A percentile compares a stretch with the other conserved stretches of the same genome.
Conservation (phyloP, 2,888 invertebrate species). For the Papilio gigon region DNA sequence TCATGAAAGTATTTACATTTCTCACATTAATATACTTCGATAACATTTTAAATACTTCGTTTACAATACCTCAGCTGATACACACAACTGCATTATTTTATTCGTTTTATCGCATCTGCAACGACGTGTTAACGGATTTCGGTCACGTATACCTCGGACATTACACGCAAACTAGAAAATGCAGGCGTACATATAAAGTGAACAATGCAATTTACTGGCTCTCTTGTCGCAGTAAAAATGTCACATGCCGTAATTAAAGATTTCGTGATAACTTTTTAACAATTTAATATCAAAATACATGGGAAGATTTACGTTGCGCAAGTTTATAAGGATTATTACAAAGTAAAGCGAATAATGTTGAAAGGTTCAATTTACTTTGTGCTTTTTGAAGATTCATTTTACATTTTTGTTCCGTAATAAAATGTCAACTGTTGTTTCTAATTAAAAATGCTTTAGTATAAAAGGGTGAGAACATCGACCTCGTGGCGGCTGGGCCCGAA, state of each 20-base stretch:
- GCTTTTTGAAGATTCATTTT: background rate
- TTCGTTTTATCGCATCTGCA: background rate
- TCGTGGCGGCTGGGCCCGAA: background rate
- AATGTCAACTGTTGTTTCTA: background rate
- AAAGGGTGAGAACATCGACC: conserved; percentile 8
- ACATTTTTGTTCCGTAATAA: background rate
- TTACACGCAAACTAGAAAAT: conserved; percentile 20
- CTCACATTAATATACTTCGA: too few relatives aligned
- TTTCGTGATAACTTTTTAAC: conserved; percentile 4
- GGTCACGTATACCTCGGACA: conserved; percentile 3
- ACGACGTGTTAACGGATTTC: conserved; percentile 6
- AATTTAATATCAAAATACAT: background rate
- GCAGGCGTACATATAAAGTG: conserved; percentile 11
- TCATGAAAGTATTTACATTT: too few relatives aligned
- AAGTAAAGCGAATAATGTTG: too few relatives aligned
- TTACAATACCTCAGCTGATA: too few relatives aligned
- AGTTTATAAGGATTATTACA: too few relatives aligned
- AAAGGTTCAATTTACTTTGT: too few relatives aligned
- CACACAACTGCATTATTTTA: background rate
- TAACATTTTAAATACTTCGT: too few relatives aligned
- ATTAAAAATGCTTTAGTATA: conserved; percentile 10
- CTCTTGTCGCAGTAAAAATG: conserved; percentile 11
- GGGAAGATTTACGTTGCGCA: too few relatives aligned
- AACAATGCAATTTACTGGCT: conserved; percentile 19
- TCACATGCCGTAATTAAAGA: conserved; percentile 14